phyloP scores from a whole-genome alignment of 2,888 invertebrate genomes.

The Antitype chi region DNA sequence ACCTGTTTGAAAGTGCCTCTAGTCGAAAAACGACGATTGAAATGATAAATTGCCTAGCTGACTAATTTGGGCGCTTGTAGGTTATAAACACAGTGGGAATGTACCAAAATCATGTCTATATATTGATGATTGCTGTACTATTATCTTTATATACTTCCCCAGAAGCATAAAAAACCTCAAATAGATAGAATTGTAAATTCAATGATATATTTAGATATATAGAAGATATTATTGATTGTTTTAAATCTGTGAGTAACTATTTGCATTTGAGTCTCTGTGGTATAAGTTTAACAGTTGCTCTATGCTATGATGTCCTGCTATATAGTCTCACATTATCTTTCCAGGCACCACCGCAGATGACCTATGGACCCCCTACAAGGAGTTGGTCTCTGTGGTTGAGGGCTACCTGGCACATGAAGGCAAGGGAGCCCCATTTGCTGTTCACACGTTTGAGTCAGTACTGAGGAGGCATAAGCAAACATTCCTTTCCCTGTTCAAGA shows the following conservation, averaged over 20 bases:
- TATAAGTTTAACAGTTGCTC: neutral
- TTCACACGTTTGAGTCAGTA: conserved; percentile 93
- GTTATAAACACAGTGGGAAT: conserved; percentile 50
- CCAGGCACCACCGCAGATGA: conserved; percentile 91
- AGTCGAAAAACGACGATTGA: neutral
- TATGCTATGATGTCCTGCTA: neutral
- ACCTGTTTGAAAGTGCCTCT: neutral
- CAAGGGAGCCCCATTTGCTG: conserved; percentile 90
- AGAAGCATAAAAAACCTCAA: neutral
- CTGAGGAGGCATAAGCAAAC: conserved; percentile 96
- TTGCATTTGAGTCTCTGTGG: neutral
- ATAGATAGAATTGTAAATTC: neutral
- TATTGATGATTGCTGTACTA: neutral
- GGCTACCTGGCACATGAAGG: conserved; percentile 92
- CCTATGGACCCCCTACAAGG: conserved; percentile 96
- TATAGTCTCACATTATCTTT: conserved; percentile 7
- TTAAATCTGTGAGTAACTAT: neutral
- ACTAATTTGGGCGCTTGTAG: conserved; percentile 34
- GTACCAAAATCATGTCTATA: neutral
- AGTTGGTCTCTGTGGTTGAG: conserved; percentile 93
- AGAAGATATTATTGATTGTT: neutral
- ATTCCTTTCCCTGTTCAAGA: conserved; percentile 95
- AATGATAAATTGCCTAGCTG: neutral
- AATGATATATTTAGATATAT: neutral
- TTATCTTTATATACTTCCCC: neutral